Base-by-base conservation (phyloP, 2,113 vertebrate species). In the Eidolon helvum region DNA sequence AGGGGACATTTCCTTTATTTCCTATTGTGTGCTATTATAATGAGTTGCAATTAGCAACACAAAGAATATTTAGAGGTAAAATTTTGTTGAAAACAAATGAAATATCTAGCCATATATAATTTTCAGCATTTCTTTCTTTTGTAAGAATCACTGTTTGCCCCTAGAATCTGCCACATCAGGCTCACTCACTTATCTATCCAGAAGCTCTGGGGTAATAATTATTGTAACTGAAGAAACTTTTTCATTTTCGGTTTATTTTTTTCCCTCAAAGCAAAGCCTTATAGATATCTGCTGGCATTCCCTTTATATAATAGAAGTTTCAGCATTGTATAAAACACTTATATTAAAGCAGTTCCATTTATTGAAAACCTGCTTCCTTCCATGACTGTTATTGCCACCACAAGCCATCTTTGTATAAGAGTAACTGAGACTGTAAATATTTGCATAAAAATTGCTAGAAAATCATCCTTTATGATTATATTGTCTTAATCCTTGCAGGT, bases 31-130 rank as follows among this genome's bases (percentile, higher is more conserved):
- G 22, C 30, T 57, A 33, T 90, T 57, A 83, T 30, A 91, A 30
- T 71, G 50, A 35, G 66, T 63, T 69, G 7, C 15, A 66, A 82
- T 35, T 71, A 86, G 40, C 45, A 86, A 72, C 21, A 33, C 40
- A 94, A 83, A 95, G 3, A 38, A 55, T 80, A 96, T 68, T 91
- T 87, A 90, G n/a, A 79, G 35, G 38, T 79, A 35, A 45, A 85
- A 77, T 10, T 89, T 83, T 61, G 53, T 63, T 68, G 61, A 30
- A 92, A 92, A 69, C 26, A 85, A 94, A 85, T 71, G 11, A 57
- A 68, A 86, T 78, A 28, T 71, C 30, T 93, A 91, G 16, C 21
- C 30, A 16, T 85, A 80, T 88, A 77, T 24, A 93, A 86, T 65
- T 75, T 57, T 83, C 26, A 79, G 18, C 40, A 33, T 82, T 75